phyloP scores from a whole-genome alignment of 1,140 invertebrate species.

The Rhagoletis pomonella region DNA sequence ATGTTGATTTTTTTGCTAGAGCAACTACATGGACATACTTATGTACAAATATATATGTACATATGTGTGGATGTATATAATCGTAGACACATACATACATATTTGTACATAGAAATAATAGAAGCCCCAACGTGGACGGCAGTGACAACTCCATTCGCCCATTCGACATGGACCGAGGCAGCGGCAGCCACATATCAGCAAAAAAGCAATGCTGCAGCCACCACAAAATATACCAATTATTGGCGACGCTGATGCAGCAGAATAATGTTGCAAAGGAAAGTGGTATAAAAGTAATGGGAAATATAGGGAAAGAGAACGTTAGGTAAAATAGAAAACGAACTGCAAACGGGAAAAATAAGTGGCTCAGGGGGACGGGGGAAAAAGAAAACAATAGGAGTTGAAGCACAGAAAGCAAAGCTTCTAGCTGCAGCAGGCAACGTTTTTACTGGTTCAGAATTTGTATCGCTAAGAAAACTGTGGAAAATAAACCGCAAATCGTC shows the following conservation, averaged over 20 bases:
- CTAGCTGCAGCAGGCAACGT: too few relatives aligned
- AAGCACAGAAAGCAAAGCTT: neutral
- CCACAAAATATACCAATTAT: slow-evolving; percentile 49
- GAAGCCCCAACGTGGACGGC: neutral
- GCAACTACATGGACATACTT: neutral
- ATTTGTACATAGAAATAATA: neutral
- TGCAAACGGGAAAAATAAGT: neutral
- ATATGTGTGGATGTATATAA: neutral
- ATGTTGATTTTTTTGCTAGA: neutral
- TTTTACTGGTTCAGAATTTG: too few relatives aligned
- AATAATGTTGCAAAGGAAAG: slow-evolving; percentile 9
- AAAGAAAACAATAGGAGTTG: neutral
- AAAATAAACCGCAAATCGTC: too few relatives aligned
- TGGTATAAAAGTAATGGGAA: neutral
- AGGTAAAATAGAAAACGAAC: slow-evolving; percentile 37
- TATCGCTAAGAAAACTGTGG: too few relatives aligned
- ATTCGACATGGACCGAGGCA: neutral
- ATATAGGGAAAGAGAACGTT: neutral
- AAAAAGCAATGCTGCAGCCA: neutral
- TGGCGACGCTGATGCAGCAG: neutral
- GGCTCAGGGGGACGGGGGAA: neutral
- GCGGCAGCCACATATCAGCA: neutral
- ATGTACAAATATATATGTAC: neutral
- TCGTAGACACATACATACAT: too few relatives aligned
- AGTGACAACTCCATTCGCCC: slow-evolving; percentile 24